Evolutionary conservation across 2,797 vertebrate genomes (phyloP).

Genomic region (Brotogeris chrysoptera): DNA sequence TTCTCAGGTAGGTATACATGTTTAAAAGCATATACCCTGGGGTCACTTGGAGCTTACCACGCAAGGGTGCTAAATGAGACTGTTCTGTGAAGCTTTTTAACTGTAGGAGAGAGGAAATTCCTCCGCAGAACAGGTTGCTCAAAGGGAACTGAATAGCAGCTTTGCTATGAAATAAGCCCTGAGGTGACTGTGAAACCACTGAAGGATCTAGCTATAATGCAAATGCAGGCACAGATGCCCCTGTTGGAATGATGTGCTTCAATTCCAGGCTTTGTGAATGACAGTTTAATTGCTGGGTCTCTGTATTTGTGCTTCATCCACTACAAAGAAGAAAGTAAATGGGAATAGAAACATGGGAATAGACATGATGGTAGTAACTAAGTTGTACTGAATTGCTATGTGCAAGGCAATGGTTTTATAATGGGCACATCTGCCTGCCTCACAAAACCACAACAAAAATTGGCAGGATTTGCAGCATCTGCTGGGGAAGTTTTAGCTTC

Average conservation of each 20-base stretch:
- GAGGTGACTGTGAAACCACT: constrained; percentile 16
- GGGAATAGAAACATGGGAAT: constrained; percentile 38
- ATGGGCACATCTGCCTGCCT: constrained; percentile 21
- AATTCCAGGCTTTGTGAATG: constrained; percentile 6
- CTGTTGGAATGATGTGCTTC: constrained; percentile 12
- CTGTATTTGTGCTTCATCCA: neutral
- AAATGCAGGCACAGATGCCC: neutral
- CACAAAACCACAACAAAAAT: neutral
- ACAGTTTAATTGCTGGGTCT: constrained; percentile 25
- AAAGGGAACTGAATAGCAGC: constrained; percentile 24
- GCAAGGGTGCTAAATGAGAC: neutral
- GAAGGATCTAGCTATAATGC: constrained; percentile 19
- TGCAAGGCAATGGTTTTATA: constrained; percentile 50
- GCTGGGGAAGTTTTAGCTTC: neutral
- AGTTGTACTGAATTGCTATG: neutral
- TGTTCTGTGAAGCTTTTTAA: constrained; percentile 7
- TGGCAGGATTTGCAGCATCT: neutral
- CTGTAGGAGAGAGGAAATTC: neutral
- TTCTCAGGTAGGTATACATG: neutral
- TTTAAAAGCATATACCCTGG: neutral
- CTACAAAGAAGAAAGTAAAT: constrained; percentile 45
- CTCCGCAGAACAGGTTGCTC: neutral
- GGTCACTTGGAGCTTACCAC: neutral
- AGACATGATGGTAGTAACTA: constrained; percentile 11
- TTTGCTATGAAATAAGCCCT: constrained; percentile 41